Evolutionary conservation across 2,888 invertebrate species (phyloP).

Genomic region (Lucinisca nassula): DNA sequence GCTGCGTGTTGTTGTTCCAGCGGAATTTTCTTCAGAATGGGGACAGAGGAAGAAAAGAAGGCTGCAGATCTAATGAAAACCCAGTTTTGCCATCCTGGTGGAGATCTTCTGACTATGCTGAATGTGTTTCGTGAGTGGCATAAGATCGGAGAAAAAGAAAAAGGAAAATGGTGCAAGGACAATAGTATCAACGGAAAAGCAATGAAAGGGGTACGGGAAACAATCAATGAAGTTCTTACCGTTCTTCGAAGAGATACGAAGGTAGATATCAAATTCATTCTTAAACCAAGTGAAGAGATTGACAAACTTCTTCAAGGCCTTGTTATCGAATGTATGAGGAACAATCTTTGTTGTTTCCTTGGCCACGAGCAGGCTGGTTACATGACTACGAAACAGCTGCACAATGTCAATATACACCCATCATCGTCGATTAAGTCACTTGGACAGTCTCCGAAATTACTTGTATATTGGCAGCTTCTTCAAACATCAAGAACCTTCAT

Average conservation of each 20-base stretch:
- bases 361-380: slow-evolving; percentile 83
- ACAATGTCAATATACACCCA: slow-evolving; percentile 81
- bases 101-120: slow-evolving; percentile 83
- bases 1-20: slow-evolving; percentile 82
- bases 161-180: slow-evolving; percentile 83
- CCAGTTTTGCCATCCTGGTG: slow-evolving; percentile 80
- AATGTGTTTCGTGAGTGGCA: slow-evolving; percentile 82
- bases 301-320: slow-evolving; percentile 70
- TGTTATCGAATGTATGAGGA: slow-evolving; percentile 75
- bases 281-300: slow-evolving; percentile 44
- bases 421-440: slow-evolving; percentile 78
- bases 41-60: slow-evolving; percentile 77
- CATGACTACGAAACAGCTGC: slow-evolving; percentile 64
- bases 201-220: slow-evolving; percentile 78
- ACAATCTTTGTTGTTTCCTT: slow-evolving; percentile 78
- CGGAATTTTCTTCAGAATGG: slow-evolving; percentile 83
- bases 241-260: slow-evolving; percentile 75
- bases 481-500: slow-evolving; percentile 81
- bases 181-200: slow-evolving; percentile 86
- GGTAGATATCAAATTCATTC: slow-evolving; percentile 56
- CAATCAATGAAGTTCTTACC: slow-evolving; percentile 74
- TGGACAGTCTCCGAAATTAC: slow-evolving; percentile 78
- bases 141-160: slow-evolving; percentile 72
- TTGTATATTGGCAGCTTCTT: slow-evolving; percentile 79
- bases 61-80: slow-evolving; percentile 79